A percentile compares a stretch with the other conserved stretches of the same genome.
These are phyloP conservation scores for Otolemur crassicaudatus DNA, from an alignment of 2,797 vertebrate genomes.

Conservation along the genomic window DNA sequence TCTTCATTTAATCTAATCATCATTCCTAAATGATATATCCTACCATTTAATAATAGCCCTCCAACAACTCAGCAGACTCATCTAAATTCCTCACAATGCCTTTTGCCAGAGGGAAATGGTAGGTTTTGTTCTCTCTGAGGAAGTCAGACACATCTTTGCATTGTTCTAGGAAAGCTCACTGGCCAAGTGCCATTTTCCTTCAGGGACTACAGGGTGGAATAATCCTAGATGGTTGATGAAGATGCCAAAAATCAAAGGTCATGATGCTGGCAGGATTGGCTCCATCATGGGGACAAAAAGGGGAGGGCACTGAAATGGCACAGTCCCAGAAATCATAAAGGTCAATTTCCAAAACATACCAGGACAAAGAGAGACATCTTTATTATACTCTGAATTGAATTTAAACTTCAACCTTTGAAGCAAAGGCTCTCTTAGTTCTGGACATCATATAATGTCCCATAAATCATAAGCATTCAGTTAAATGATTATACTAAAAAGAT, in stretches of 20 bases:
- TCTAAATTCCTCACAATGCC: neutral
- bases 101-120: neutral
- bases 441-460: neutral
- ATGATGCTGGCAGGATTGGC: neutral
- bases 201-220: neutral
- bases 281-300: no score
- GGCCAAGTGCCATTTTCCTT: neutral
- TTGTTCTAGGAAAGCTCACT: neutral
- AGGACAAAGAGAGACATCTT: neutral
- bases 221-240: neutral
- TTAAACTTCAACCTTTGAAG: constrained; percentile 19
- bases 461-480: neutral
- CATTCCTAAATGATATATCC: neutral
- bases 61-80: neutral
- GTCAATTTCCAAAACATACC: neutral
- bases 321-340: neutral
- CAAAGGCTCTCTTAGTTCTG: neutral
- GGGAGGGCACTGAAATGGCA: neutral
- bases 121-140: neutral
- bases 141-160: neutral
- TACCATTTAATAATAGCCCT: neutral
- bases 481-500: neutral
- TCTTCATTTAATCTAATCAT: neutral
- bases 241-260: neutral
- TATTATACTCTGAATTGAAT: neutral